Percentiles rank a stretch among this genome's conserved stretches.
Evolutionary conservation across 2,797 vertebrate genomes (phyloP).

Genomic region (Masticophis lateralis): DNA sequence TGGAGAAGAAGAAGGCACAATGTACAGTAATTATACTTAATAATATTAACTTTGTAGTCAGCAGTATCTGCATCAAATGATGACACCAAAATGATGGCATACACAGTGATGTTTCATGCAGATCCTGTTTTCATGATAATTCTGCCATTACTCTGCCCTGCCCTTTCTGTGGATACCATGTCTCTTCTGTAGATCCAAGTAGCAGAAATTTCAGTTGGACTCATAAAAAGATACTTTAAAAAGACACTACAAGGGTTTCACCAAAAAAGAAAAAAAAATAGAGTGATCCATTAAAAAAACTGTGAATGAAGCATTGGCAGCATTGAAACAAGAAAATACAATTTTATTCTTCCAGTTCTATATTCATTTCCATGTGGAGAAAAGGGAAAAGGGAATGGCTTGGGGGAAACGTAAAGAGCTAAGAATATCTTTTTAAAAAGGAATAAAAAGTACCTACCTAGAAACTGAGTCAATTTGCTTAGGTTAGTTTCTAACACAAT

Average conservation of each 20-base stretch:
- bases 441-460: neutral
- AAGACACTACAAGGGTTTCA: neutral
- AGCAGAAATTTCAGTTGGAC: neutral
- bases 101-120: neutral
- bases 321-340: neutral
- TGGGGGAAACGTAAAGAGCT: neutral
- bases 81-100: neutral
- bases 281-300: neutral
- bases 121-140: neutral
- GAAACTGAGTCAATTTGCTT: neutral
- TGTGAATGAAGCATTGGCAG: neutral
- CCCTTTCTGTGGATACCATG: neutral
- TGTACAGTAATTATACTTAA: neutral
- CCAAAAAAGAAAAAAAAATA: neutral
- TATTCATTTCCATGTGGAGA: neutral
- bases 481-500: slow-evolving; percentile 23
- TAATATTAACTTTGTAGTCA: neutral
- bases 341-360: neutral
- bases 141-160: neutral
- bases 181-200: neutral
- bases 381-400: neutral
- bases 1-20: neutral
- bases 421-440: neutral
- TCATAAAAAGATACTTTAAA: neutral
- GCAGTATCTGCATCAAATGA: neutral